Evolutionary conservation across 2,797 vertebrate species (phyloP).

Genomic region (Tolypeutes matacus): DNA sequence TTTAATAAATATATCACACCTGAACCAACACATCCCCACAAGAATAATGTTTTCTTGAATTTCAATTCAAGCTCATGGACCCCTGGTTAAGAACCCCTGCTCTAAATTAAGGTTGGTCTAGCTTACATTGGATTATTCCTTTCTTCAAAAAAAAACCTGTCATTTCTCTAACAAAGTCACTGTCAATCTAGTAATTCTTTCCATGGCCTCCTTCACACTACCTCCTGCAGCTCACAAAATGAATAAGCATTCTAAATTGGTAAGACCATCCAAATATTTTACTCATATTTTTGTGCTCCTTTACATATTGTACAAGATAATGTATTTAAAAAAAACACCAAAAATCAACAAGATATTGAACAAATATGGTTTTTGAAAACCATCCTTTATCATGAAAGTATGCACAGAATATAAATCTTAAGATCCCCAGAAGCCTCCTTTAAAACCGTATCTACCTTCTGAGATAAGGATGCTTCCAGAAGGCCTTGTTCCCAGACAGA

Average conservation of each 20-base stretch:
- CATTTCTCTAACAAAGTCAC: conserved; percentile 51
- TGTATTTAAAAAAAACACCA: background rate
- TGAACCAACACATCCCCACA: too few relatives aligned
- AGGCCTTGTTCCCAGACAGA: conserved; percentile 7
- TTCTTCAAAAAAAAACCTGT: conserved; percentile 55
- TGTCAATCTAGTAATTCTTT: conserved; percentile 56
- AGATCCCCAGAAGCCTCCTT: background rate
- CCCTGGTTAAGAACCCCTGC: too few relatives aligned
- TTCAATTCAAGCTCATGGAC: too few relatives aligned
- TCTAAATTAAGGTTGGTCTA: conserved; percentile 10
- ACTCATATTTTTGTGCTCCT: background rate
- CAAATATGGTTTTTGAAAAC: conserved; percentile 8
- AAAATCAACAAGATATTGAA: conserved; percentile 34
- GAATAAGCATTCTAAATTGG: conserved; percentile 19
- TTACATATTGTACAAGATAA: conserved; percentile 28
- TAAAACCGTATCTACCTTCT: conserved; percentile 9
- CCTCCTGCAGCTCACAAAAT: conserved; percentile 4
- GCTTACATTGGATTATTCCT: conserved; percentile 43
- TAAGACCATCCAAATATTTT: background rate
- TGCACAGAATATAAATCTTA: conserved; percentile 16
- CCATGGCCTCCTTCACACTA: background rate
- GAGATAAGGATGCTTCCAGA: conserved; percentile 32
- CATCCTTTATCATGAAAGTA: conserved; percentile 13
- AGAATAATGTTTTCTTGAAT: too few relatives aligned
- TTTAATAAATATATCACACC: too few relatives aligned